These are phyloP conservation scores for Nineta flava DNA, from an alignment of 2,888 invertebrate genomes.

Conservation along the genomic window DNA sequence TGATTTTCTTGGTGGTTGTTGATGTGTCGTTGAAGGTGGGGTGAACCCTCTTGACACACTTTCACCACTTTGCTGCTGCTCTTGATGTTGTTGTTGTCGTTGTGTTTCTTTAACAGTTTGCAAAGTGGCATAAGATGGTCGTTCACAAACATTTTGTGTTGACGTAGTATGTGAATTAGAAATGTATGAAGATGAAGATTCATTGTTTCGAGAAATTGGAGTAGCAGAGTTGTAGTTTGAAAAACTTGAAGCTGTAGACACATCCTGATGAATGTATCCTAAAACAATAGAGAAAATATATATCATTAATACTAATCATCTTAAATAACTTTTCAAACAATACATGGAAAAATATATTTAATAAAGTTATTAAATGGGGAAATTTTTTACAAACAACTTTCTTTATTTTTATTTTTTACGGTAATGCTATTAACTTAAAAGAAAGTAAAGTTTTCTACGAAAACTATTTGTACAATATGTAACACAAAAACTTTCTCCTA, in stretches of 20 bases:
- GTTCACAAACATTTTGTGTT: not conserved
- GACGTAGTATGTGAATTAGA: conserved; percentile 20
- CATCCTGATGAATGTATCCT: conserved; percentile 67
- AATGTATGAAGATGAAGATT: conserved; percentile 30
- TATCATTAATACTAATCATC: not conserved
- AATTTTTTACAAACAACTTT: no score
- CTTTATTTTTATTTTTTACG: no score
- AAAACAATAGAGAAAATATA: conserved; percentile 23
- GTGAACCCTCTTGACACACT: conserved; percentile 15
- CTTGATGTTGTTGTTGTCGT: conserved; percentile 7
- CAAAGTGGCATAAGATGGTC: conserved; percentile 36
- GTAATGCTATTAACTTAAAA: no score
- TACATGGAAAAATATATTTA: no score
- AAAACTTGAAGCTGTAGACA: conserved; percentile 54
- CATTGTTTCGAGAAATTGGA: conserved; percentile 44
- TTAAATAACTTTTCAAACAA: no score
- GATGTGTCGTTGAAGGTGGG: conserved; percentile 24
- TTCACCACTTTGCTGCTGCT: not conserved
- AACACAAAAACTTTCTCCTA: no score
- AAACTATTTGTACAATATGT: no score
- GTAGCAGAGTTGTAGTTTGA: conserved; percentile 29
- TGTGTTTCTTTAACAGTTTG: conserved; percentile 34
- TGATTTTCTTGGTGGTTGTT: conserved; percentile 43
- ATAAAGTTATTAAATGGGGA: no score
- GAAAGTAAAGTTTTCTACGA: no score